Percentiles rank a stretch among this genome's conserved stretches.
phyloP scores from a whole-genome alignment of 1,140 invertebrate genomes.

The Ptiloglossa arizonensis region DNA sequence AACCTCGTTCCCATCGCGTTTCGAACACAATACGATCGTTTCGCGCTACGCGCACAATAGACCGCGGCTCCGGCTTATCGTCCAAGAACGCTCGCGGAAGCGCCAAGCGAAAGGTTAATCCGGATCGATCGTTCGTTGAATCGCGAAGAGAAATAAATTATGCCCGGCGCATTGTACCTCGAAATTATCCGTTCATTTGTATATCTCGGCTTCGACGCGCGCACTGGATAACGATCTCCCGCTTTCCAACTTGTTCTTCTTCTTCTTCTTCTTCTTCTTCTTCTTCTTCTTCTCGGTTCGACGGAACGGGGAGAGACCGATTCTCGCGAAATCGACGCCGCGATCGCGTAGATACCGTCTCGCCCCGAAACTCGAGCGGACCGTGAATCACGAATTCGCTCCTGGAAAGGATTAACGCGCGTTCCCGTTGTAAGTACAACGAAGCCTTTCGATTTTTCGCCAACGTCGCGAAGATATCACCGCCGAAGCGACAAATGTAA shows the following conservation, averaged over 20 bases:
- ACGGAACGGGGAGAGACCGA: neutral
- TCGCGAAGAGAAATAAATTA: slow-evolving; percentile 11
- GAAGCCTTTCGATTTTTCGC: too few species aligned
- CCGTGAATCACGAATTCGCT: too few species aligned
- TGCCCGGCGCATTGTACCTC: neutral
- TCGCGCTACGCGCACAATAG: neutral
- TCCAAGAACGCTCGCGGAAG: neutral
- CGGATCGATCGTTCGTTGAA: neutral
- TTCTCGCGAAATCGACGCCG: neutral
- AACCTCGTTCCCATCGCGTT: too few species aligned
- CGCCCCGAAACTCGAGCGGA: too few species aligned
- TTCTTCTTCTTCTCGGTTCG: neutral
- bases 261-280: neutral
- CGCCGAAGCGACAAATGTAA: too few species aligned
- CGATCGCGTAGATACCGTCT: too few species aligned
- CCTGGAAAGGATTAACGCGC: too few species aligned
- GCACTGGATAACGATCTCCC: slow-evolving; percentile 14
- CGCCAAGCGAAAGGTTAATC: neutral
- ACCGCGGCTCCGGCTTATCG: neutral
- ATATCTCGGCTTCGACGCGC: neutral
- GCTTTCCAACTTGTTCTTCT: neutral
- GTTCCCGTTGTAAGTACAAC: too few species aligned
- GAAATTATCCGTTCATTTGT: neutral
- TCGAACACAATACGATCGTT: neutral
- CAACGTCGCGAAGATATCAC: too few species aligned